Base-by-base conservation (phyloP, 2,888 invertebrate species). In the Eremobia ochroleuca region DNA sequence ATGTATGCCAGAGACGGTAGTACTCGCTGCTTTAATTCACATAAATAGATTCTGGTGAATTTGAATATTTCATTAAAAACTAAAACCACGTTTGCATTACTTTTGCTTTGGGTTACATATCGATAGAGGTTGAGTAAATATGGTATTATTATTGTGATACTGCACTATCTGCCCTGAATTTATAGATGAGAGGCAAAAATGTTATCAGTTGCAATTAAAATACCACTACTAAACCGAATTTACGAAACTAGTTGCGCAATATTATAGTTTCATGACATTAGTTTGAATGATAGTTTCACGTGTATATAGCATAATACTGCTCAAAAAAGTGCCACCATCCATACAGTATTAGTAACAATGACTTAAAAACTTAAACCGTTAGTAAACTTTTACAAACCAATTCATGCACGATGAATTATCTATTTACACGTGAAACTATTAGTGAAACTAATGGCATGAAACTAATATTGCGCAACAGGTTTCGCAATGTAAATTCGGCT, bases 1-100 rank as follows among this genome's bases (percentile, higher is more conserved):
- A 86, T 83, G 70, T 52, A 73, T 31, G 46, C 75, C n/a, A 52
- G 65, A 65, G 73, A 58, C 37, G 59, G 58, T 21, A 68, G 71
- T 58, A 81, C 49, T 67, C 72, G 85, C 49, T 81, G 76, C 70
- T 85, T 81, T 77, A 46, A 74, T 85, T 81, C 77, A 55, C 71
- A 74, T 85, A 49, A 75, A 71, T 76, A 72, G 61, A 65, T 81
- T 70, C 75, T 66, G 40, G n/a, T 55, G 61, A 64, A 82, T 74
- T 74, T 77, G 67, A 82, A 82, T 71, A 69, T 72, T 85, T 66
- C 58, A 74, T 69, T 76, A 72, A 76, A 76, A 85, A 76, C 72
- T 71, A 69, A 74, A 59, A 61, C 62, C 59, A 68, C 62, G 43
- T 68, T 65, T 73, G 64, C 65, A 15, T 73, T 55, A 73, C 52